These are phyloP conservation scores for Catotricha subobsoleta DNA, from an alignment of 2,888 invertebrate genomes.

Conservation along the genomic window DNA sequence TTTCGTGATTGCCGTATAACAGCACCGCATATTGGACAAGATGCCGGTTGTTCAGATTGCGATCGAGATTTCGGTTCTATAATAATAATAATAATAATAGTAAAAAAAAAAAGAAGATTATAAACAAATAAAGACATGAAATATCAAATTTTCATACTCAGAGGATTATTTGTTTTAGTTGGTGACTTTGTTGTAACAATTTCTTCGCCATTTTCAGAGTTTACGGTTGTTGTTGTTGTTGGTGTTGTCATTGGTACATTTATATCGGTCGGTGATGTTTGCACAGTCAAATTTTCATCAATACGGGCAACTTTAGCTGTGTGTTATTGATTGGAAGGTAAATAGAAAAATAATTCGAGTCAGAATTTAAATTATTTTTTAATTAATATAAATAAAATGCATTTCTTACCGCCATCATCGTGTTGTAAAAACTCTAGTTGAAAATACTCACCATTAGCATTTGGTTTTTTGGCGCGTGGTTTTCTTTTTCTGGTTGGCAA, in stretches of 20 bases:
- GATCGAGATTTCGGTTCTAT: slow-evolving; percentile 34
- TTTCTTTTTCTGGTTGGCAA: slow-evolving; percentile 35
- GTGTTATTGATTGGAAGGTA: not conserved
- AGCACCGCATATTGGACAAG: slow-evolving; percentile 40
- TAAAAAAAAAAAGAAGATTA: not conserved
- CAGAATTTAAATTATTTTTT: not conserved
- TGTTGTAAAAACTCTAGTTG: too few species aligned
- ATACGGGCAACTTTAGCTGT: not conserved
- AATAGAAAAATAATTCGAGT: not conserved
- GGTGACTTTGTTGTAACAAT: too few species aligned
- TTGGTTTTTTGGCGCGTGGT: slow-evolving; percentile 32
- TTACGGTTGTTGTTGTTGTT: slow-evolving; percentile 10
- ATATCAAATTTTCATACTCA: too few species aligned
- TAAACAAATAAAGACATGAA: not conserved
- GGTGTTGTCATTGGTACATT: slow-evolving; percentile 11
- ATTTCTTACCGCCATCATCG: not conserved
- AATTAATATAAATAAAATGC: not conserved
- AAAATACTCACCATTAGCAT: not conserved
- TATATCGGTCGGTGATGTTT: slow-evolving; percentile 11
- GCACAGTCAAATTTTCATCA: slow-evolving; percentile 4
- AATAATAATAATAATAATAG: slow-evolving; percentile 3
- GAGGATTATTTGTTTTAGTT: slow-evolving; percentile 2
- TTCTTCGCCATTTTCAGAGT: slow-evolving; percentile 1
- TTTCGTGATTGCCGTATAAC: slow-evolving; percentile 40
- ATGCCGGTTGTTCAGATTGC: slow-evolving; percentile 41